Percentiles rank a stretch among this genome's conserved stretches.
Evolutionary conservation across 2,888 invertebrate species (phyloP).

Genomic region (Temnothorax unifasciatus): DNA sequence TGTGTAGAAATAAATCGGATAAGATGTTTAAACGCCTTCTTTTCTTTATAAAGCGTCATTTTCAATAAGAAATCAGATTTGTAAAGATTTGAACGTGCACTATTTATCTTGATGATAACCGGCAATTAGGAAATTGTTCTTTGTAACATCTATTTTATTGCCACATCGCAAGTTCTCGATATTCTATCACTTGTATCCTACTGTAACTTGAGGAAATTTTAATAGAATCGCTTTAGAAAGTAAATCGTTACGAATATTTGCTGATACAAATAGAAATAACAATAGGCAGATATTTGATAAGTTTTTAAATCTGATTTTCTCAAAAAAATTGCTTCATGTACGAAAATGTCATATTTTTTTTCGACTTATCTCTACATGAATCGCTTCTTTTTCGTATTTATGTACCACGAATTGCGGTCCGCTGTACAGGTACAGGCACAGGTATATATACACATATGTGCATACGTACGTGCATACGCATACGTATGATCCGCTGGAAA

Average conservation of each 20-base stretch:
- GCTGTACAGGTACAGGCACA: slow-evolving; percentile 9
- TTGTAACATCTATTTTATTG: not conserved
- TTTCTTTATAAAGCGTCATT: not conserved
- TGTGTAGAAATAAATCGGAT: not conserved
- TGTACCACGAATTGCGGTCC: not conserved
- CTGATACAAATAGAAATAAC: not conserved
- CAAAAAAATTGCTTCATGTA: not conserved
- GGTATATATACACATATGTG: slow-evolving; percentile 15
- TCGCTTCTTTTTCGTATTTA: not conserved
- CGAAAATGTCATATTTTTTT: not conserved
- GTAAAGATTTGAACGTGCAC: not conserved
- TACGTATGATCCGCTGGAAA: slow-evolving; percentile 51
- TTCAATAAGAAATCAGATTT: slow-evolving; percentile 2
- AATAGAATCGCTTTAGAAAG: not conserved
- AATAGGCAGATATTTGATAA: not conserved
- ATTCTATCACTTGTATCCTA: not conserved
- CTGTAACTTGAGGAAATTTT: not conserved
- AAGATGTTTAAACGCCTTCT: not conserved
- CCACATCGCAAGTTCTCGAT: not conserved
- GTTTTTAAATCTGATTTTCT: not conserved
- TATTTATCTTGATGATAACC: not conserved
- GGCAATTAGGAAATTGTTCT: not conserved
- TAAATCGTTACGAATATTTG: not conserved
- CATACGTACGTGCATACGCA: slow-evolving; percentile 46
- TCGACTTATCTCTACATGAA: not conserved